phyloP scores from a whole-genome alignment of 2,888 invertebrate species.

The Trichogramma dendrolimi region DNA sequence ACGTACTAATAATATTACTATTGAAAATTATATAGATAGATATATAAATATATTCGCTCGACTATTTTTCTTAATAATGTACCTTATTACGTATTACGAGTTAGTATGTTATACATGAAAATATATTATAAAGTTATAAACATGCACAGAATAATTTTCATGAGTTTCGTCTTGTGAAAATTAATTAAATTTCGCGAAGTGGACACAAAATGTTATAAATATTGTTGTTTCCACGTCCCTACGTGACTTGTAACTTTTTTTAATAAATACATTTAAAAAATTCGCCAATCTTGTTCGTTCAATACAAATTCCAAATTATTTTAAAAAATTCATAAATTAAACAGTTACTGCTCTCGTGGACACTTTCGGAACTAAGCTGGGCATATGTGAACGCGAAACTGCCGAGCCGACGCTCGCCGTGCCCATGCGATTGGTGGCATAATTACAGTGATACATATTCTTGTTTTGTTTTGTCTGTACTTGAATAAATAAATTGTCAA shows the following conservation, averaged over 20 bases:
- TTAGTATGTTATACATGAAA: slow-evolving; percentile 12
- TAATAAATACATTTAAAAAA: slow-evolving; percentile 11
- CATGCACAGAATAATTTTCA: slow-evolving; percentile 14
- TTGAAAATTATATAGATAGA: not conserved
- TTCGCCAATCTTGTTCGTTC: not conserved
- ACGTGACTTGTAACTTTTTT: slow-evolving; percentile 14
- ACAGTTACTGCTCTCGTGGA: no score
- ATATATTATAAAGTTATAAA: not conserved
- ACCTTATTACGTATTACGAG: not conserved
- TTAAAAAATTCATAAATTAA: no score
- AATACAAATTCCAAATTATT: no score
- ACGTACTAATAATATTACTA: slow-evolving; percentile 13
- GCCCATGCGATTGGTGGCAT: no score
- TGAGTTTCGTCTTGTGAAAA: slow-evolving; percentile 2
- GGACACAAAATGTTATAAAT: not conserved
- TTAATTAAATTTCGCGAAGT: slow-evolving; percentile 3
- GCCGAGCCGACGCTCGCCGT: no score
- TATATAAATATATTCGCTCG: slow-evolving; percentile 14
- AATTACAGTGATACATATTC: no score
- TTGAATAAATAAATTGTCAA: no score
- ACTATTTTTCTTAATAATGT: slow-evolving; percentile 23
- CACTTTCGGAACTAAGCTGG: no score
- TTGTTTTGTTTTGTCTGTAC: no score
- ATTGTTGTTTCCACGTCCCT: slow-evolving; percentile 2
- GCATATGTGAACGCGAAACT: no score